phyloP scores from a whole-genome alignment of 37 sponge, comb jelly and placozoan species.

The Halichondria panicea region DNA sequence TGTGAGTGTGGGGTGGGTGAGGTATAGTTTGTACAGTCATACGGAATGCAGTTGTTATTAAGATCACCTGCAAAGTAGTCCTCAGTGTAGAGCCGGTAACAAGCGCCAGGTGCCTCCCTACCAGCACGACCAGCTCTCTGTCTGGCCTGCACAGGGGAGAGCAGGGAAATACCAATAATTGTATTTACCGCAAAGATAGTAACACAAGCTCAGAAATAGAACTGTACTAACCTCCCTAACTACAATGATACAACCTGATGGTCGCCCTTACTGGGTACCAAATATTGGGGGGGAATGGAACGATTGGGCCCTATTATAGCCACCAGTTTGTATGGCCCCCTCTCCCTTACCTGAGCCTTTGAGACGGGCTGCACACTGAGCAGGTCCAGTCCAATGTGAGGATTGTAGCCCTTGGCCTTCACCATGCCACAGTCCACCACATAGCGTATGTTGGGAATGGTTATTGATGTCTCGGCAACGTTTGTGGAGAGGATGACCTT shows the following conservation, averaged over 20 bases:
- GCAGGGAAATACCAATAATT: too few relatives aligned
- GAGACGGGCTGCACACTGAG: slow-evolving; percentile 90
- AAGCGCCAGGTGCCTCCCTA: slow-evolving; percentile 79
- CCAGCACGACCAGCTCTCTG: slow-evolving; percentile 93
- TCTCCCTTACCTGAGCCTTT: slow-evolving; percentile 64
- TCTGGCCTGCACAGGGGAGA: slow-evolving; percentile 74
- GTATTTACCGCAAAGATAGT: too few relatives aligned
- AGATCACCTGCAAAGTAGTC: slow-evolving; percentile 51
- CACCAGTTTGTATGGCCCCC: too few relatives aligned
- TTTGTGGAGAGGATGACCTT: slow-evolving; percentile 95
- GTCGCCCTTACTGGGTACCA: neutral
- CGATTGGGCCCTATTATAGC: too few relatives aligned
- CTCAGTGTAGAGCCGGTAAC: slow-evolving; percentile 94
- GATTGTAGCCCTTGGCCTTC: slow-evolving; percentile 86
- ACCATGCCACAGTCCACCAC: slow-evolving; percentile 95
- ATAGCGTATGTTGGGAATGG: slow-evolving; percentile 83
- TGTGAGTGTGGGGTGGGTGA: neutral
- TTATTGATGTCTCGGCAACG: slow-evolving; percentile 95
- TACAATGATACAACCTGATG: neutral
- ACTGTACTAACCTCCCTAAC: too few relatives aligned
- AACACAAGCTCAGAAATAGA: too few relatives aligned
- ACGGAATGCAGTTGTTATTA: neutral
- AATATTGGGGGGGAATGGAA: too few relatives aligned
- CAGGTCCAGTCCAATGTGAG: slow-evolving; percentile 81
- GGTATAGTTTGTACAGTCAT: neutral